These are phyloP conservation scores for Amphimedon queenslandica DNA, from an alignment of 37 sponge, comb jelly and placozoan species.

Conservation along the genomic window DNA sequence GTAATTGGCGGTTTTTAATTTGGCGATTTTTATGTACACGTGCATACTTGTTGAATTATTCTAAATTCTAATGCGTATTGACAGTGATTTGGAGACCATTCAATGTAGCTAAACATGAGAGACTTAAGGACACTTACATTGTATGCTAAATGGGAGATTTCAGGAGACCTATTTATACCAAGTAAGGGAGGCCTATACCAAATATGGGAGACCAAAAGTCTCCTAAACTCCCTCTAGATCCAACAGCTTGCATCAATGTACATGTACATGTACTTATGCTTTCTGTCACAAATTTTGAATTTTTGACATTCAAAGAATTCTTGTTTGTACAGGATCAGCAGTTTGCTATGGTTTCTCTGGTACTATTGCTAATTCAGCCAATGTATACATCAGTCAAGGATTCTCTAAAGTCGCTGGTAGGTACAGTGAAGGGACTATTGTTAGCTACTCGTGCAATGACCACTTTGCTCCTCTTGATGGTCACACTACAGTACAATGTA, in stretches of 20 bases:
- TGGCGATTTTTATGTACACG: too few relatives aligned
- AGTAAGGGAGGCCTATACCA: too few relatives aligned
- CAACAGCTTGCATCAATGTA: background rate
- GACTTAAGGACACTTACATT: too few relatives aligned
- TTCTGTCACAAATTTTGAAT: background rate
- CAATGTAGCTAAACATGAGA: too few relatives aligned
- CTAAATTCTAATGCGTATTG: too few relatives aligned
- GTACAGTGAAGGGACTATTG: slow-evolving; percentile 6
- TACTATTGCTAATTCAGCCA: background rate
- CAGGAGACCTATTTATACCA: too few relatives aligned
- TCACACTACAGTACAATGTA: slow-evolving; percentile 6
- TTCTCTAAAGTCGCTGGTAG: slow-evolving; percentile 1
- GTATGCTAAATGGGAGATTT: too few relatives aligned
- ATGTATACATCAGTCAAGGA: background rate
- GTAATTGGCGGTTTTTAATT: too few relatives aligned
- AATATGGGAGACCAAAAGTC: too few relatives aligned
- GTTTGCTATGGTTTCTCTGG: slow-evolving; percentile 12
- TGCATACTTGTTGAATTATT: too few relatives aligned
- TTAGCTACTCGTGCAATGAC: slow-evolving; percentile 2
- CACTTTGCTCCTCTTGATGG: slow-evolving; percentile 3
- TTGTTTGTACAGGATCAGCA: background rate
- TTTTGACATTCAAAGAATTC: background rate
- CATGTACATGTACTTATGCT: background rate
- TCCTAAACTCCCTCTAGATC: too few relatives aligned
- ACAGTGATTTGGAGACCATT: too few relatives aligned